Base-by-base conservation (phyloP, 2,113 vertebrate genomes). In the Brevimyrus niger region DNA sequence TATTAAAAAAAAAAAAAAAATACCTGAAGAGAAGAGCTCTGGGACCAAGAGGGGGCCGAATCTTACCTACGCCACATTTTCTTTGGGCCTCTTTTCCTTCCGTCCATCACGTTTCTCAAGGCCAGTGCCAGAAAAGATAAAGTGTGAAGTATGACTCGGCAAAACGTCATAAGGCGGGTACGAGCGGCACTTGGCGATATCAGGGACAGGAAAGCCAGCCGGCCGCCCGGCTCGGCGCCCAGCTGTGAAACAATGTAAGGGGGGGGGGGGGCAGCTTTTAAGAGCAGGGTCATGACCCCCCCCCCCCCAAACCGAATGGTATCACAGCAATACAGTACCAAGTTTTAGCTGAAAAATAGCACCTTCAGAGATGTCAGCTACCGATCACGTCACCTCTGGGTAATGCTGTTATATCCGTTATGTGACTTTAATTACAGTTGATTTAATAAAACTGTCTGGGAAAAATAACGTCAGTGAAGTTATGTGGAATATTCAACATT, bases 51-150 rank as follows among this genome's bases (percentile, higher is more conserved):
- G 9, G 42, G 38, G 80, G 76, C 50, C 23, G 38, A 73, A 88
- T 51, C 65, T 51, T 46, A 80, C 27, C 15, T 11, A 80, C 15
- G 38, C 17, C n/a, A 51, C 88, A 53, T 69, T 76, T 51, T 88
- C 90, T 38, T 38, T 44, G 44, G 69, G 83, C 91, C 92, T 85
- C 90, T 51, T 90, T 89, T 91, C n/a, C 23, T 92, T 92, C 90
- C 92, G 91, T 90, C 89, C 46, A 85, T 84, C 89, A 88, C 17
- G 55, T 87, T 86, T 80, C 92, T 90, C 86, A 87, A 84, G 91
- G 92, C 88, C 89, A 89, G 90, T 92, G 88, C 91, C 90, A 88
- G 88, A 46, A 44, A 86, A 94, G 94, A 94, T 93, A 92, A 92
- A 93, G 50, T 6, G 48, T 15, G 9, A 69, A 69, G 53, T 73